A percentile compares a stretch with the other conserved stretches of the same genome.
Conservation (phyloP, 1,140 invertebrate genomes). For the Euwallacea similis region DNA sequence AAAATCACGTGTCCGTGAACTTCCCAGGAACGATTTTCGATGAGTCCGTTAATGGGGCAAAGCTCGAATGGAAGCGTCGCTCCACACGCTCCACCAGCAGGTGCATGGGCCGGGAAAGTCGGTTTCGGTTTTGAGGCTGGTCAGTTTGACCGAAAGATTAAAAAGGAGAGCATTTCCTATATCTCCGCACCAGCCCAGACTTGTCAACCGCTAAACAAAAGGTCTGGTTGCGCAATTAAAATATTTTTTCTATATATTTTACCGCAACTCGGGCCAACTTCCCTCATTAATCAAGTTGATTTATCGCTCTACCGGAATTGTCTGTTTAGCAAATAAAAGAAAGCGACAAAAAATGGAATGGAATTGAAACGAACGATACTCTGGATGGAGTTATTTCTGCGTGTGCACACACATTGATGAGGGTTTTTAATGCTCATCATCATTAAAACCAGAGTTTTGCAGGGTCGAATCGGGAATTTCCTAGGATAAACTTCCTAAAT, state of each 20-base stretch:
- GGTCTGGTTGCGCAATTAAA: neutral
- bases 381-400: neutral
- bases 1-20: neutral
- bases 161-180: too few relatives aligned
- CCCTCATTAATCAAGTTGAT: constrained; percentile 2
- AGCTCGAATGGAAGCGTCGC: too few relatives aligned
- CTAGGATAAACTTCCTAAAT: too few relatives aligned
- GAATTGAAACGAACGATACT: neutral
- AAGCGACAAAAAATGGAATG: neutral
- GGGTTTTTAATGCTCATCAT: neutral
- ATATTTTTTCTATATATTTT: constrained; percentile 7
- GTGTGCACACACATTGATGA: neutral
- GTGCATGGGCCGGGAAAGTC: too few relatives aligned
- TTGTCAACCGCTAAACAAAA: neutral
- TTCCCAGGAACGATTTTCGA: too few relatives aligned
- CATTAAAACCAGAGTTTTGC: too few relatives aligned
- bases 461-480: too few relatives aligned
- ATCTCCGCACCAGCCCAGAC: neutral
- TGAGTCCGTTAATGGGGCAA: too few relatives aligned
- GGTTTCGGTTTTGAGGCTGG: too few relatives aligned
- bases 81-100: too few relatives aligned
- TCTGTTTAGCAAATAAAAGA: constrained; percentile 6
- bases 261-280: neutral
- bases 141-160: too few relatives aligned
- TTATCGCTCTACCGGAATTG: neutral